Base-by-base conservation (phyloP, 2,888 invertebrate genomes). In the Notodromas monacha region DNA sequence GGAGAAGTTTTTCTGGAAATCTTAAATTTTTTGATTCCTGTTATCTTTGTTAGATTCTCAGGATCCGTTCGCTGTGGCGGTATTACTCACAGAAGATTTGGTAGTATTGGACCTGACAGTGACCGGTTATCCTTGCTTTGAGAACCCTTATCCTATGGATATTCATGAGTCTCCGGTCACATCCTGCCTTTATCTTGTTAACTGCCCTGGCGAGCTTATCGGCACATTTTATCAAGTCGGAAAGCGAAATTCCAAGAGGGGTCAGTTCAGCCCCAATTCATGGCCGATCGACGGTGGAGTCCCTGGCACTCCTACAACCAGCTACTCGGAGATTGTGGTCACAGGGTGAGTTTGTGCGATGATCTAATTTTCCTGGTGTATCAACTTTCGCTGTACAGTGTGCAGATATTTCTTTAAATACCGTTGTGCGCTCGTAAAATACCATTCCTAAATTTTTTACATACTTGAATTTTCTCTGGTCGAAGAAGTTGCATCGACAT, bases 121-220 rank as follows among this genome's bases (percentile, higher is more conserved):
- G 30, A 64, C 72, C 34, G 89, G 89, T 47, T 96, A 86, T 57
- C 92, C 92, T 14, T 84, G 86, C 55, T 79, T 89, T 57, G 89
- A 92, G 56, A 89, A 89, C 58, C 96, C 92, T 28, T 92, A 96
- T 57, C 81, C 92, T 36, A 89, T 96, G 86, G 92, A 96, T 56
- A 63, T 96, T 41, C 92, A 96, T 58, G 92, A 96, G 56, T 84
- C 86, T 31, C 76, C 89, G 13, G 89, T 96, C 45, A 92, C 92
- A 33, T 77, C 76, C 55, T 79, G 86, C 52, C 66, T 70, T 35
- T 96, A 96, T 59, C 65, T 86, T 50, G 84, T 86, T 33, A 89
- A 96, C 57, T 92, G 89, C 52, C 89, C 92, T 28, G 73, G 76
- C 35, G 92, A 96, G 55, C 60, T 96, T 48, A 84, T 92, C 47